Conservation (phyloP, 1,140 invertebrate genomes). For the Bathynomus jamesi region DNA sequence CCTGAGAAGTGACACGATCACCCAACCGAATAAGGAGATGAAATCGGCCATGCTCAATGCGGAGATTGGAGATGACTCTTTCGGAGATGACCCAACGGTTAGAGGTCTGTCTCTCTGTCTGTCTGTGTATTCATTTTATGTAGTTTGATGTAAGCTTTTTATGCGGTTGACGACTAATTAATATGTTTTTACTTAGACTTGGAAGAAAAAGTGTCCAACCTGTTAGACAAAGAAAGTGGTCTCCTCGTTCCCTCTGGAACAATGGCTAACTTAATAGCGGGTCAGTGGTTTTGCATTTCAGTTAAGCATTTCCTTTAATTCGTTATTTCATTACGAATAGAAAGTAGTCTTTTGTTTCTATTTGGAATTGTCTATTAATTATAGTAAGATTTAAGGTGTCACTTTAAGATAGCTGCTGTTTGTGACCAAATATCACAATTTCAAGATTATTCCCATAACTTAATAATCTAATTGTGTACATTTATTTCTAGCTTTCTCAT, state of each 20-base stretch:
- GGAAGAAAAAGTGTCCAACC: slow-evolving; percentile 61
- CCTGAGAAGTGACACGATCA: slow-evolving; percentile 63
- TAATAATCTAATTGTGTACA: too few species aligned
- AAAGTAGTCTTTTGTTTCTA: not conserved
- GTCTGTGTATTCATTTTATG: not conserved
- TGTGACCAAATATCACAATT: too few species aligned
- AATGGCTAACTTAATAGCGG: slow-evolving; percentile 86
- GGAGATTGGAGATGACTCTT: slow-evolving; percentile 86
- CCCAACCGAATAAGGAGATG: slow-evolving; percentile 73
- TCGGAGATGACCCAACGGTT: slow-evolving; percentile 83
- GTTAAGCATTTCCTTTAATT: not conserved
- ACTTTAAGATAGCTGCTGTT: too few species aligned
- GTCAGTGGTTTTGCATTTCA: too few species aligned
- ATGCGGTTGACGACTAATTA: too few species aligned
- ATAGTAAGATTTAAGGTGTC: too few species aligned
- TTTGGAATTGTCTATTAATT: too few species aligned
- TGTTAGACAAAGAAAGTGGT: slow-evolving; percentile 81
- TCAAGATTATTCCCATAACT: too few species aligned
- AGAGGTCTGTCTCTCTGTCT: slow-evolving; percentile 47
- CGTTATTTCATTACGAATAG: not conserved
- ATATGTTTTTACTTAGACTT: slow-evolving; percentile 44
- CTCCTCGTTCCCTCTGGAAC: slow-evolving; percentile 85
- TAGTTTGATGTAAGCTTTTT: too few species aligned
- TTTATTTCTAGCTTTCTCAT: too few species aligned
- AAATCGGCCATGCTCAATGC: slow-evolving; percentile 74